Evolutionary conservation across 2,888 invertebrate genomes (phyloP), one percentile per base, ranked within the genome.

Genomic region (Pantelozetes paolii): DNA sequence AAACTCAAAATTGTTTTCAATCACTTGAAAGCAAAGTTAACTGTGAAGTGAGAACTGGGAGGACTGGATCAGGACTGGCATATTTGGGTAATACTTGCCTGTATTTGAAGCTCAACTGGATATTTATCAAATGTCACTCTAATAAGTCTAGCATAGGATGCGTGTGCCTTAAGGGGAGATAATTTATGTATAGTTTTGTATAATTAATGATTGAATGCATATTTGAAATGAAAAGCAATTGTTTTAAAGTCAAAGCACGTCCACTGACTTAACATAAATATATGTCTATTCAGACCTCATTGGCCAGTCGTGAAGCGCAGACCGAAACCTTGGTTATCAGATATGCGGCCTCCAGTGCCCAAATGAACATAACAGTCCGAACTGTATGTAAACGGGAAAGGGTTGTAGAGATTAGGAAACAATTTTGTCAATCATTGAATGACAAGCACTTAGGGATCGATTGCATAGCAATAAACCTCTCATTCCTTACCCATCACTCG

Each of bases 31-130:
- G 15, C 11, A 6, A 18, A 15, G 28, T 30, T 28, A 30, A 28
- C 57, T 57, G 28, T 57, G 57, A 30, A 30, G 57, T 30, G 28
- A 57, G 30, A 18, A 45, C 11, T 57, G 57, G 13, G 11, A 57
- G 54, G 23, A 8, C 54, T 54, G 45, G 45, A 20, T 13, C 26
- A 26, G 50, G 54, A 20, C 13, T 18, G 54, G 54, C 23, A 54
- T 20, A 6, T 54, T 54, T 54, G 26, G 54, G 26, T 11, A 71
- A 32, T n/a, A 26, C 62, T 54, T 54, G 71, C 74, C 74, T 74
- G 74, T 62, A 74, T 74, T n/a, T 74, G 74, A 23, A 74, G 62
- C 59, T 74, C 74, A 30, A 74, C 74, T 45, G 74, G 74, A 72
- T 74, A 74, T 57, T 74, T 72, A 36, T 71, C 59, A 40, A 74